phyloP scores from a whole-genome alignment of 2,113 vertebrate genomes.

The Pimephales promelas region DNA sequence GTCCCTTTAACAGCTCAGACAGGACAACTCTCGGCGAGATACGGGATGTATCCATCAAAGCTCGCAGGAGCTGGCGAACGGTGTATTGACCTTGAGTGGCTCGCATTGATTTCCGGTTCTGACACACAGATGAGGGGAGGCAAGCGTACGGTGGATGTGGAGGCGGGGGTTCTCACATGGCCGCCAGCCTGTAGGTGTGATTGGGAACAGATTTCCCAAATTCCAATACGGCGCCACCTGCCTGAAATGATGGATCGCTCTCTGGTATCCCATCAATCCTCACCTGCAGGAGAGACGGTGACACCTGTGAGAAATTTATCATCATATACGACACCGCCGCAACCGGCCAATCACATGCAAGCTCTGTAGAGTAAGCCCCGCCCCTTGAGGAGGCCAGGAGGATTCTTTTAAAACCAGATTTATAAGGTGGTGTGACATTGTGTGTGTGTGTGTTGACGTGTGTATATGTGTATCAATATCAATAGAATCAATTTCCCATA shows the following conservation, averaged over 20 bases:
- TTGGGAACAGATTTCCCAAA: constrained; percentile 98
- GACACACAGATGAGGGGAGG: constrained; percentile 78
- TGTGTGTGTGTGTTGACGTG: constrained; percentile 2
- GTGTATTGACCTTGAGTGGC: constrained; percentile 99
- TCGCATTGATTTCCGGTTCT: constrained; percentile 99
- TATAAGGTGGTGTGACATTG: constrained; percentile 25
- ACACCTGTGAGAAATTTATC: constrained; percentile 96
- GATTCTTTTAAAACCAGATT: constrained; percentile 73
- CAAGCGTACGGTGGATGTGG: not conserved
- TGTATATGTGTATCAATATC: not conserved
- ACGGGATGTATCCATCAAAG: constrained; percentile 92
- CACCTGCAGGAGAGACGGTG: constrained; percentile 85
- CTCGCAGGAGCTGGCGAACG: constrained; percentile 95
- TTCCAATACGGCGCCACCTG: constrained; percentile 96
- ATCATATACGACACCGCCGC: constrained; percentile 79
- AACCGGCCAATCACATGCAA: constrained; percentile 67
- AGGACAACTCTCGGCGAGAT: constrained; percentile 74
- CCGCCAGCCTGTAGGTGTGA: constrained; percentile 93
- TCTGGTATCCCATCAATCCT: constrained; percentile 94
- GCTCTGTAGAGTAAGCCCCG: constrained; percentile 71
- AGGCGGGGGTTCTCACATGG: constrained; percentile 82
- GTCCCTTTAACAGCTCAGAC: constrained; percentile 72
- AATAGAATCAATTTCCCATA: not conserved
- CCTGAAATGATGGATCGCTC: constrained; percentile 93
- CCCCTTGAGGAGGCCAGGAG: constrained; percentile 57